Evolutionary conservation across 2,888 invertebrate genomes (phyloP).

Genomic region (Hartigia nigra): DNA sequence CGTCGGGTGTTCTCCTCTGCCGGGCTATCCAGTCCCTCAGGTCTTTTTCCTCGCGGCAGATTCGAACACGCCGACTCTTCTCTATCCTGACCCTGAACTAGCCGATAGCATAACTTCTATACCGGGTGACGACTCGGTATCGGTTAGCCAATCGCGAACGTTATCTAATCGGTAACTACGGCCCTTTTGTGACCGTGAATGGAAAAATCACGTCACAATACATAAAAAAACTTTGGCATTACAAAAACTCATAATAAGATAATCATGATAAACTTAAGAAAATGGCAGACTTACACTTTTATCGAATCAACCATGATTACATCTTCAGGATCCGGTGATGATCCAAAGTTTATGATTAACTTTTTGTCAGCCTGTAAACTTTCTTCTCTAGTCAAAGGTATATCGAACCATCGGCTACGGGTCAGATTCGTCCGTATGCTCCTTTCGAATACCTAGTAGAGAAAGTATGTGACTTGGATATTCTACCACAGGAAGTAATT

Average conservation of each 20-base stretch:
- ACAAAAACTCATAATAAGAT: background rate
- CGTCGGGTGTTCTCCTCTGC: too few species aligned
- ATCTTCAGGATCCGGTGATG: slow-evolving; percentile 87
- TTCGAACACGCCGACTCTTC: too few species aligned
- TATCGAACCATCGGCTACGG: slow-evolving; percentile 93
- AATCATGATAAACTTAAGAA: slow-evolving; percentile 5
- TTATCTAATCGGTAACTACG: too few species aligned
- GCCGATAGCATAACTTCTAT: too few species aligned
- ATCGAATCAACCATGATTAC: slow-evolving; percentile 94
- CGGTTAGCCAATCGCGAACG: too few species aligned
- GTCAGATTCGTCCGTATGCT: slow-evolving; percentile 78
- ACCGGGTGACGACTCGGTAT: too few species aligned
- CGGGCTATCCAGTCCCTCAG: too few species aligned
- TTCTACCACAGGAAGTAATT: slow-evolving; percentile 20
- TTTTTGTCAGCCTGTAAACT: slow-evolving; percentile 92
- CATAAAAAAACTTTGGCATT: background rate
- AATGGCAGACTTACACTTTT: slow-evolving; percentile 73
- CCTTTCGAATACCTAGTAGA: slow-evolving; percentile 75
- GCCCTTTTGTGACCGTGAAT: too few species aligned
- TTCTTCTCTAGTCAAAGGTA: slow-evolving; percentile 94
- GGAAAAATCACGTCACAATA: too few species aligned
- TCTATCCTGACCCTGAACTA: too few species aligned
- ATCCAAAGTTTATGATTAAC: slow-evolving; percentile 83
- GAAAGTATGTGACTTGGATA: background rate
- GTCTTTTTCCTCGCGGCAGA: too few species aligned